phyloP scores from a whole-genome alignment of 2,888 invertebrate genomes.

The Limenitis camilla region DNA sequence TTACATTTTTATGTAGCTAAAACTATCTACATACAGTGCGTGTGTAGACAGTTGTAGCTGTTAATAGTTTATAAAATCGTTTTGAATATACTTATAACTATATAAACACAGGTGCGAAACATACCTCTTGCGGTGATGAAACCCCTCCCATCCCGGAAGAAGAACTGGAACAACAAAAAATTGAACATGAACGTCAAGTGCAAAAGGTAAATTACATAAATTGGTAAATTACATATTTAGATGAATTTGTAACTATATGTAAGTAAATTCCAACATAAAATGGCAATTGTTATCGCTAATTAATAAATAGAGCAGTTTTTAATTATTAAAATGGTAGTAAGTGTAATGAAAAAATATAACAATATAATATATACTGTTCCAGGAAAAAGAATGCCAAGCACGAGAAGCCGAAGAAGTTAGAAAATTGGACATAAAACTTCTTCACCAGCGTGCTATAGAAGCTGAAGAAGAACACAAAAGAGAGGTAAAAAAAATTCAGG shows the following conservation, averaged over 20 bases:
- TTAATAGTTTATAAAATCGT: neutral
- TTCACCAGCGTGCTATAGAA: slow-evolving; percentile 77
- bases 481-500: slow-evolving; percentile 47
- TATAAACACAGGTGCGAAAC: slow-evolving; percentile 51
- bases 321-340: too few species aligned
- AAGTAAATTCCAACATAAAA: too few species aligned
- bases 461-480: slow-evolving; percentile 71
- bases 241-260: too few species aligned
- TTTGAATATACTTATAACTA: neutral
- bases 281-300: too few species aligned
- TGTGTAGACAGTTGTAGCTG: too few species aligned
- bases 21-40: too few species aligned
- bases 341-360: neutral
- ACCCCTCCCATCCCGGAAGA: slow-evolving; percentile 67
- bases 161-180: slow-evolving; percentile 75
- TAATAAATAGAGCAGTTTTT: too few species aligned
- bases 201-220: slow-evolving; percentile 54
- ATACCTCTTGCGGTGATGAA: slow-evolving; percentile 70
- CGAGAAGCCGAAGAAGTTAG: slow-evolving; percentile 74
- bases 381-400: slow-evolving; percentile 75
- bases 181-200: slow-evolving; percentile 77
- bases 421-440: slow-evolving; percentile 74
- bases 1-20: too few species aligned
- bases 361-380: neutral
- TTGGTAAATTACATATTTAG: too few species aligned